Percentiles rank a stretch among this genome's conserved stretches.
Conservation (phyloP, 2,888 invertebrate genomes). For the Oxyteleia sp. region DNA sequence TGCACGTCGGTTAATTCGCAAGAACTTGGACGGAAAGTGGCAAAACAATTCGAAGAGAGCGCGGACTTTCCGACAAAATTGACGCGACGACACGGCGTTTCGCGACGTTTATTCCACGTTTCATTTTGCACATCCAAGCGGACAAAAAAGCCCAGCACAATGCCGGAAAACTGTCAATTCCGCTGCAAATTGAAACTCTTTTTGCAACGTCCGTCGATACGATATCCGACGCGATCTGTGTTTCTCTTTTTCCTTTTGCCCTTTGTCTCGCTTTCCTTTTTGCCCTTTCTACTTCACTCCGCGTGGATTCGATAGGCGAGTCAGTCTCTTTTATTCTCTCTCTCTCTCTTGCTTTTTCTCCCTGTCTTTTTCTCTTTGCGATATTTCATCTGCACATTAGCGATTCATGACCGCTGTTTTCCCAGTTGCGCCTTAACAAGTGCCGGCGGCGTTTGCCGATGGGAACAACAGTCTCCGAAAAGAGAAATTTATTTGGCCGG, state of each 20-base stretch:
- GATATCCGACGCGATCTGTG: conserved; percentile 48
- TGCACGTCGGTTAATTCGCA: conserved; percentile 42
- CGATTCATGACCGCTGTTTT: conserved; percentile 71
- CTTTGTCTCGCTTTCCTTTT: conserved; percentile 9
- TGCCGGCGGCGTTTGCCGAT: conserved; percentile 52
- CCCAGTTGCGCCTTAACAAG: conserved; percentile 69
- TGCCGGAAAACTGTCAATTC: conserved; percentile 64
- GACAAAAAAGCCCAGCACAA: conserved; percentile 50
- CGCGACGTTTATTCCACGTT: conserved; percentile 35
- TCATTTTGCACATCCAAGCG: conserved; percentile 11
- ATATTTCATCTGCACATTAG: conserved; percentile 68
- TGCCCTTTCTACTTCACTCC: conserved; percentile 8
- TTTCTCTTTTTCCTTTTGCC: conserved; percentile 39
- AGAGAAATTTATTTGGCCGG: conserved; percentile 69
- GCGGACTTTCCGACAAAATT: conserved; percentile 2
- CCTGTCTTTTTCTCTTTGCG: conserved; percentile 16
- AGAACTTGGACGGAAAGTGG: conserved; percentile 42
- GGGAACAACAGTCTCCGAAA: conserved; percentile 68
- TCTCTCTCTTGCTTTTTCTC: too few relatives aligned
- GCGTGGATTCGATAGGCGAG: conserved; percentile 56
- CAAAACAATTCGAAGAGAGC: conserved; percentile 30
- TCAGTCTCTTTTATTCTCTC: conserved; percentile 11
- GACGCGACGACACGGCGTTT: conserved; percentile 28
- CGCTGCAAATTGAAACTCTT: conserved; percentile 56
- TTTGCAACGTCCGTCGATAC: conserved; percentile 25